Base-by-base conservation (phyloP, 2,113 vertebrate genomes). In the Zosterops pallidus region DNA sequence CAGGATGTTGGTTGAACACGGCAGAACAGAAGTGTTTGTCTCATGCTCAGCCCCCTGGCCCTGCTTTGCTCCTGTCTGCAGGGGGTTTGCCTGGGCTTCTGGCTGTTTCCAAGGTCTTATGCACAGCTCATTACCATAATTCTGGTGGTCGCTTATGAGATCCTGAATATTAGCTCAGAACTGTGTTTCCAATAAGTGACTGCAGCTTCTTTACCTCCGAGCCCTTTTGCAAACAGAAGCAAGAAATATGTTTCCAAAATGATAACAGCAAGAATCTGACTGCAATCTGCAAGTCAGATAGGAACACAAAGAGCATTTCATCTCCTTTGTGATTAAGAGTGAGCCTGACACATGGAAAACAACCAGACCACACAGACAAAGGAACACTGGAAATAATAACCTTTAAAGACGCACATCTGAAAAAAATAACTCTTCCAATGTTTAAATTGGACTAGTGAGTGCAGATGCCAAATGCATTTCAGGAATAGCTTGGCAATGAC, bases 401-500 rank as follows among this genome's bases (percentile, higher is more conserved):
- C 90, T 92, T 95, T 96, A 90, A 95, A 96, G 83, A 72, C 47
- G 41, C 76, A 93, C 83, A 95, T 87, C 70, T 93, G 94, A 88
- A 77, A 83, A 90, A 95, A 94, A 83, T n/a, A 93, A 46, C 53
- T 89, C 76, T 76, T 92, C 57, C 56, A 67, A 14, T 89, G 70
- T 95, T 94, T 91, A 79, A 95, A 88, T 83, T 89, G 86, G 78
- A 77, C 56, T 70, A 56, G 85, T 23, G 25, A 95, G 53, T 92
- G 53, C 77, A 91, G 94, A 94, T 91, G 86, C 90, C 86, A 90
- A 97, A 91, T 78, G 87, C 87, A 92, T 96, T 96, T 97, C 96
- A 96, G 92, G 93, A 93, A 96, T 93, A 94, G 80, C 86, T 94
- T 59, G 3, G 96, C 95, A 96, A 86, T 97, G 96, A 97, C 96